Evolutionary conservation across 92 coral and sea anemone genomes (phyloP), one percentile per base, ranked within the genome.

Genomic region (Actinernus sp.): DNA sequence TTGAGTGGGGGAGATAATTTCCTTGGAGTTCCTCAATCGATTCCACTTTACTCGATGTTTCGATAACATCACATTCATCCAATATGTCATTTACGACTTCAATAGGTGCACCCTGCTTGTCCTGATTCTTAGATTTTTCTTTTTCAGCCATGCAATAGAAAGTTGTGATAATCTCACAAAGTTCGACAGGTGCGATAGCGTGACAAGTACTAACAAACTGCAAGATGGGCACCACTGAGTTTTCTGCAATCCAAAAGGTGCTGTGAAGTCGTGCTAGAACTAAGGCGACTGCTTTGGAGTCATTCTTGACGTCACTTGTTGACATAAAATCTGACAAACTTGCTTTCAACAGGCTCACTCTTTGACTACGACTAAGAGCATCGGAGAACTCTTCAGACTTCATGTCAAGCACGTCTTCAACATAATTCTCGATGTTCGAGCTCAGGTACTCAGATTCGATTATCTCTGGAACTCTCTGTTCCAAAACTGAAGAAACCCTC

Each of bases 361-460:
- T 78, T 28, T 76, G 45, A 1, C 2, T 28, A 20, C 97, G 90
- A 12, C 49, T n/a, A 27, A 93, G 43, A 9, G 26, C 49, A 12
- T 33, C 30, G 1, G 76, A 74, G 54, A 94, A 47, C 43, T 71
- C 88, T 29, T 78, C 76, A 19, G 98, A 68, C 62, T 52, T 65
- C 38, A 87, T 43, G 34, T 91, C 98, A 26, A 94, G 86, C 45
- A 79, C 49, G 88, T 94, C 98, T 19, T 87, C 90, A 21, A 94
- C 55, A 59, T 94, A 94, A 11, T 60, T 47, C 21, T 39, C 71
- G 22, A 69, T 61, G 27, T 55, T 61, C 26, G 31, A 22, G 17
- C 58, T 61, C 33, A 84, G 77, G 61, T 69, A 39, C 1, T 78
- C 68, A 32, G 66, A 34, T 37, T 71, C 79, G 3, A 71, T 17